Base-by-base conservation (phyloP, 2,113 vertebrate genomes). In the Caranx melampygus region DNA sequence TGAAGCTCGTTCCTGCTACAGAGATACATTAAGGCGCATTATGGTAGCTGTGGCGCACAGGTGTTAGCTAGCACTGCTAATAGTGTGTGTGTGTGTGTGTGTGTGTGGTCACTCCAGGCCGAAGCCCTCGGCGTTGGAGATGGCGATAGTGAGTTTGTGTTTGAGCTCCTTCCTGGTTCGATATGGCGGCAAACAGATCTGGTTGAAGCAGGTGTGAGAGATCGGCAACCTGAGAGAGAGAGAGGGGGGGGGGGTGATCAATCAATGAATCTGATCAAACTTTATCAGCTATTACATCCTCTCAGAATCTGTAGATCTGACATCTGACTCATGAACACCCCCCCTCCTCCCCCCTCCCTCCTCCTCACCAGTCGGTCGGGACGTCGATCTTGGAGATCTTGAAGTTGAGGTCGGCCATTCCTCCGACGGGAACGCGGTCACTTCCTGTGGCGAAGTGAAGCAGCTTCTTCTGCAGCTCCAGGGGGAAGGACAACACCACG, bases 151-250 rank as follows among this genome's bases (percentile, higher is more conserved):
- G 79, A 99, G 79, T 79, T 99, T 99, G 75, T 97, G 96, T 85
- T 97, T 97, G 79, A 99, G 94, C 81, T 98, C 97, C 86, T 98
- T 99, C 94, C 97, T 97, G 89, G 93, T 98, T 88, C 98, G 97
- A 85, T 99, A 99, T 1, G 97, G 96, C 77, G 98, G 98, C 81
- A 99, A n/a, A 90, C 97, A 98, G 91, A 98, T 97, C 94, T 98
- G 98, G 88, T 99, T 99, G 87, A 99, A 99, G 81, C 98, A 99
- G 21, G 98, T 99, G 87, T 99, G 98, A 44, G 98, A 98, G 92
- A 98, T 94, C 7, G 98, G 98, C 87, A 99, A 93, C 97, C 98
- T 99, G 72, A 15, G 3, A 40, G 45, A 47, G 15, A 47, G 45
- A 15, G 14, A n/a, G 16, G 8, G 11, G n/a, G n/a, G 11, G 40